Evolutionary conservation across 2,113 vertebrate species (phyloP).

Genomic region (Syrmaticus mikado): DNA sequence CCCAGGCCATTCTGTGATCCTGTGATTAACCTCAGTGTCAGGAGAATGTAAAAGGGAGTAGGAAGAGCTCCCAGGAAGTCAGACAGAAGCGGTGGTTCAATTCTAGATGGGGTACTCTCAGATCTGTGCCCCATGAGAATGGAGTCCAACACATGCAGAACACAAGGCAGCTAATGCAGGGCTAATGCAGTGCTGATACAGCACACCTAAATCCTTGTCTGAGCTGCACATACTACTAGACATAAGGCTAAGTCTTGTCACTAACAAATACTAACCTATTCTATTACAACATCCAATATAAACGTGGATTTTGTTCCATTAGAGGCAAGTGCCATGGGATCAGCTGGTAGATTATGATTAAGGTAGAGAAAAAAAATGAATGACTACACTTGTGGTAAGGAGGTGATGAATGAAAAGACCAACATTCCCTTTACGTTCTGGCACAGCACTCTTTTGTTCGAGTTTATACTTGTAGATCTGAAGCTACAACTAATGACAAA

Average conservation of each 20-base stretch:
- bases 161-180: not conserved
- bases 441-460: not conserved
- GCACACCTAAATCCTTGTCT: not conserved
- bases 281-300: not conserved
- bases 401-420: not conserved
- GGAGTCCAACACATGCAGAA: rapidly evolving
- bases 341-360: not conserved
- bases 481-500: not conserved
- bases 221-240: too few species aligned
- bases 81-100: not conserved
- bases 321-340: not conserved
- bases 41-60: not conserved
- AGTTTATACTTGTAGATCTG: not conserved
- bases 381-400: rapidly evolving
- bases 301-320: not conserved
- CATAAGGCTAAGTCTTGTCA: not conserved
- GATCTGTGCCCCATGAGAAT: rapidly evolving
- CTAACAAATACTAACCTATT: not conserved
- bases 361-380: not conserved
- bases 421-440: not conserved
- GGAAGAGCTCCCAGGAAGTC: not conserved
- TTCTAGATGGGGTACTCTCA: rapidly evolving
- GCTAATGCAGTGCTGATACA: not conserved
- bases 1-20: too few species aligned
- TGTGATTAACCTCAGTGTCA: not conserved